Percentiles rank a stretch among this genome's conserved stretches.
Evolutionary conservation across 2,797 vertebrate genomes (phyloP).

Genomic region (Enteromius anoplus): DNA sequence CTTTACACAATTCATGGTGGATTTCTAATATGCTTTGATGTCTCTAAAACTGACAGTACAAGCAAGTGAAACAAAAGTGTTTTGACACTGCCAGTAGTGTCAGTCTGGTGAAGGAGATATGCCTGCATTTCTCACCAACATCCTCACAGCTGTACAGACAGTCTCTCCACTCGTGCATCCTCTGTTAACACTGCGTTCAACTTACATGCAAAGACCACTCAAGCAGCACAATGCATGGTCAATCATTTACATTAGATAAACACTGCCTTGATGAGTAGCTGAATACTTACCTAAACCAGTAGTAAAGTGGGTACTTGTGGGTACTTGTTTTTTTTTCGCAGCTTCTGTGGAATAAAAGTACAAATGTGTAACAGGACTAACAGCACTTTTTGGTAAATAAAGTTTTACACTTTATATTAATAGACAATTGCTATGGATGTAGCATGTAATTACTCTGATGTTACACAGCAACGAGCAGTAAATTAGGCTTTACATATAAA

Average conservation of each 20-base stretch:
- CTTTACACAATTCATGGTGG: background rate
- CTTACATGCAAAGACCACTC: background rate
- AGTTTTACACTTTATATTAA: too few relatives aligned
- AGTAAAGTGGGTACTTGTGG: background rate
- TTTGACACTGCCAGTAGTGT: background rate
- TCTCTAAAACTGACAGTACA: background rate
- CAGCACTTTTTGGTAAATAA: too few relatives aligned
- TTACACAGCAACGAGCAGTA: too few relatives aligned
- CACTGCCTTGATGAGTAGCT: background rate
- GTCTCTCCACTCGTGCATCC: background rate
- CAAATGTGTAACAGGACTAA: too few relatives aligned
- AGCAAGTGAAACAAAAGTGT: background rate
- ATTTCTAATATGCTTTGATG: background rate
- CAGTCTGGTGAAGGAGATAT: background rate
- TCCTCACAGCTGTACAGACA: background rate
- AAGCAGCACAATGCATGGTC: background rate
- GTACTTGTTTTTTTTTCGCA: too few relatives aligned
- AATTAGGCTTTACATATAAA: too few relatives aligned
- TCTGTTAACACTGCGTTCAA: background rate
- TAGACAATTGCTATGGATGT: too few relatives aligned
- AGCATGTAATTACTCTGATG: too few relatives aligned
- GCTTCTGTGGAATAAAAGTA: too few relatives aligned
- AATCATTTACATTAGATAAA: background rate
- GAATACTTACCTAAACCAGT: background rate
- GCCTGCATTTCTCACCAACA: background rate